These are phyloP conservation scores for Setophaga kirtlandii DNA, from an alignment of 2,113 vertebrate species.

Conservation along the genomic window DNA sequence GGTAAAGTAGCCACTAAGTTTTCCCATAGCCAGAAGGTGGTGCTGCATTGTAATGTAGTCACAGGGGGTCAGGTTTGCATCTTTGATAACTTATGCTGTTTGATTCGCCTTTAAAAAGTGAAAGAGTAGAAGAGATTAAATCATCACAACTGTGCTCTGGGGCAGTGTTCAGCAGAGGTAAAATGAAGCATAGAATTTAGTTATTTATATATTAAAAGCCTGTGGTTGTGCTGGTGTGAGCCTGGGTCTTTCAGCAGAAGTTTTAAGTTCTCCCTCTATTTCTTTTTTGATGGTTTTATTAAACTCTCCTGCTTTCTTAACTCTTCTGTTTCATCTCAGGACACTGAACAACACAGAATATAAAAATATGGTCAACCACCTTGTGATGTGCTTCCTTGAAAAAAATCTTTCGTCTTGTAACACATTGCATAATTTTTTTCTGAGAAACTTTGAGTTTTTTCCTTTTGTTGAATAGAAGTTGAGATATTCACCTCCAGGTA, in stretches of 20 bases:
- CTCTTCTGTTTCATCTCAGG: background rate
- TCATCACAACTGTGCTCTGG: background rate
- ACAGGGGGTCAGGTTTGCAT: constrained; percentile 4
- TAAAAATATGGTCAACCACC: background rate
- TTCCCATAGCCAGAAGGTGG: constrained; percentile 73
- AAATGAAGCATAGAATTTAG: background rate
- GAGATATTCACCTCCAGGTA: background rate
- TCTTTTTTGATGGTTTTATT: background rate
- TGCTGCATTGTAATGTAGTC: constrained; percentile 70
- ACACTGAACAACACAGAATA: background rate
- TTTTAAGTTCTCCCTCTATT: background rate
- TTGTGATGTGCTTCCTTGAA: background rate
- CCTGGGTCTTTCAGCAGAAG: background rate
- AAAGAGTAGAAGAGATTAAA: constrained; percentile 16
- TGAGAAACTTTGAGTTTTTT: background rate
- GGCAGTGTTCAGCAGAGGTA: background rate
- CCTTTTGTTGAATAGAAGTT: background rate
- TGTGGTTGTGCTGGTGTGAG: background rate
- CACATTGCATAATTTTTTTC: background rate
- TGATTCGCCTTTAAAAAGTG: background rate
- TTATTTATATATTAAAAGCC: background rate
- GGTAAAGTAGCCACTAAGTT: background rate
- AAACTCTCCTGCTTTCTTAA: background rate
- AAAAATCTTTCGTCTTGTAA: background rate
- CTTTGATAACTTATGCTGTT: background rate